Evolutionary conservation across 2,797 vertebrate genomes (phyloP).

Genomic region (Syngnathus rostellatus): DNA sequence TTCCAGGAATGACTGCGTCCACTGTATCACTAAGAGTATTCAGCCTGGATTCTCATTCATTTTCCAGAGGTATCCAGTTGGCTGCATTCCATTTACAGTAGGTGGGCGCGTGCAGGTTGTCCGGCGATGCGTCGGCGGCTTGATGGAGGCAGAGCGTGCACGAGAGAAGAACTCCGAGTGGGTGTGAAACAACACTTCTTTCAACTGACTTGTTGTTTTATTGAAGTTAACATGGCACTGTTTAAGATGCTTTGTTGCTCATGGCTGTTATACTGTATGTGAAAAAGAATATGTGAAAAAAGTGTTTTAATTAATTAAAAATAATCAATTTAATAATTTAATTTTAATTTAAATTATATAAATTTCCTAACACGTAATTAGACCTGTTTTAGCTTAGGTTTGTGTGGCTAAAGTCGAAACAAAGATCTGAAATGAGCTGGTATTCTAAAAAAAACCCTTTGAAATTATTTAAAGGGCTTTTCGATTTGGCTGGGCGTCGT

Average conservation of each 20-base stretch:
- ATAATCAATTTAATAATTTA: too few relatives aligned
- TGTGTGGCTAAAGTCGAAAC: background rate
- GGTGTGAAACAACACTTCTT: background rate
- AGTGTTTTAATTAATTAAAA: too few relatives aligned
- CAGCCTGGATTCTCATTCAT: slow-evolving; percentile 1
- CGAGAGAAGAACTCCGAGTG: background rate
- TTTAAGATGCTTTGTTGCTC: background rate
- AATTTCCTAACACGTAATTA: too few relatives aligned
- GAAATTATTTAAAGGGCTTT: background rate
- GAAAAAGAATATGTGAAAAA: too few relatives aligned
- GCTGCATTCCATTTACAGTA: background rate
- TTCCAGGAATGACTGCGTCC: background rate
- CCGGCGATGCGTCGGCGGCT: slow-evolving; percentile 8
- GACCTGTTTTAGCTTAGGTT: too few relatives aligned
- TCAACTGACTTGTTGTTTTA: background rate
- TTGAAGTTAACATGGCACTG: background rate
- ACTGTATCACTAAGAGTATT: background rate
- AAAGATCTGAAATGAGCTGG: slow-evolving; percentile 20
- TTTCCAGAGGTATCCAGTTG: background rate
- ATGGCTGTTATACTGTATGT: too few relatives aligned
- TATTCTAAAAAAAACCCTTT: slow-evolving; percentile 10
- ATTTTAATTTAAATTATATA: too few relatives aligned
- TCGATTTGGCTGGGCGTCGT: background rate
- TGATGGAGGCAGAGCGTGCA: slow-evolving; percentile 2
- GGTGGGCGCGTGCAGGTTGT: background rate